Conservation (phyloP, 2,888 invertebrate genomes). For the Melieria omissa region DNA sequence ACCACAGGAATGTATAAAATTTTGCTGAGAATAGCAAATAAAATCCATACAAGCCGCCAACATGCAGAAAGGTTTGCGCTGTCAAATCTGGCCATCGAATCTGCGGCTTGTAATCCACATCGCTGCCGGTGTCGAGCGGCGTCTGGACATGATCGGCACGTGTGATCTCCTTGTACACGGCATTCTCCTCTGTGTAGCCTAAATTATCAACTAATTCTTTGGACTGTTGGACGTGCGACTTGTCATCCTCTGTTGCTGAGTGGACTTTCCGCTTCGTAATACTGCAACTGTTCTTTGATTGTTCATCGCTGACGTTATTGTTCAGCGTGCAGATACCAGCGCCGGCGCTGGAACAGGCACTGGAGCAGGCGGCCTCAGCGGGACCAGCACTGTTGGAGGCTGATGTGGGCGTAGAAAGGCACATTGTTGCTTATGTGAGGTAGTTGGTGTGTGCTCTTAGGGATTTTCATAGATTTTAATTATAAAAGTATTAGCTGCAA, state of each 20-base stretch:
- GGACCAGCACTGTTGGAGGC: conserved; percentile 28
- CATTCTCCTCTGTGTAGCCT: conserved; percentile 58
- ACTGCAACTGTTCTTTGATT: conserved; percentile 31
- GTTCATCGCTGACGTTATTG: conserved; percentile 36
- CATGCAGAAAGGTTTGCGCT: conserved; percentile 78
- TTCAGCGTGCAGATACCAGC: conserved; percentile 27
- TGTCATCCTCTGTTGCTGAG: conserved; percentile 32
- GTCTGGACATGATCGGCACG: background rate
- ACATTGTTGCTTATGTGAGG: conserved; percentile 47
- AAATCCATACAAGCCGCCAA: conserved; percentile 76
- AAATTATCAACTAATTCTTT: conserved; percentile 53
- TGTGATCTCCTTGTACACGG: conserved; percentile 54
- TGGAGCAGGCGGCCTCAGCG: conserved; percentile 33
- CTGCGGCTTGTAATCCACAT: conserved; percentile 69
- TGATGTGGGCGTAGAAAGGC: conserved; percentile 56
- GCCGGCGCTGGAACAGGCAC: conserved; percentile 26
- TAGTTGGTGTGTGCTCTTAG: background rate
- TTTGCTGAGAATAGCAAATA: conserved; percentile 73
- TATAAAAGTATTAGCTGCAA: too few relatives aligned
- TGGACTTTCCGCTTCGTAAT: conserved; percentile 23
- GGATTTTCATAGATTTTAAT: background rate
- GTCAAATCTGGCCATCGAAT: conserved; percentile 80
- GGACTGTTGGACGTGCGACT: conserved; percentile 31
- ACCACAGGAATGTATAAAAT: conserved; percentile 76
- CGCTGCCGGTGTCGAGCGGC: conserved; percentile 10